Evolutionary conservation across 2,113 vertebrate species (phyloP).

Genomic region (Gavialis gangeticus): DNA sequence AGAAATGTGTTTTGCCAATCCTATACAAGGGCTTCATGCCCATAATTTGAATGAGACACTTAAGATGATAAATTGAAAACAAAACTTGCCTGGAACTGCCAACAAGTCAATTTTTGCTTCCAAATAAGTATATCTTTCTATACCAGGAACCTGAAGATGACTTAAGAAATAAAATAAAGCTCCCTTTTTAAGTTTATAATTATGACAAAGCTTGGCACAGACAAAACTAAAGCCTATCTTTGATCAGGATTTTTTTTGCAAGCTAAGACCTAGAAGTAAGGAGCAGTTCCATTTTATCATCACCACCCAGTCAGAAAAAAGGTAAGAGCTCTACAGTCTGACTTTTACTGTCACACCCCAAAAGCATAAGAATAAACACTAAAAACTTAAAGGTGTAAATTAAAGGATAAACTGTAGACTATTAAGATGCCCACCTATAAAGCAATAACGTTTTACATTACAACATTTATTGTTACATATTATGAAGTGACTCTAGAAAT

Average conservation of each 20-base stretch:
- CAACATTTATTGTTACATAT: no score
- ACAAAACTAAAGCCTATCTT: background rate
- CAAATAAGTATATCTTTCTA: background rate
- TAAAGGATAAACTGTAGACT: no score
- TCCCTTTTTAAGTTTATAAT: background rate
- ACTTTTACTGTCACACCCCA: no score
- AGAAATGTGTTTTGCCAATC: slow-evolving; percentile 54
- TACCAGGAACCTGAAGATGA: background rate
- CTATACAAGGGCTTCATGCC: background rate
- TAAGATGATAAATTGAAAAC: background rate
- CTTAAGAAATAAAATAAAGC: background rate
- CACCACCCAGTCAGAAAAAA: no score
- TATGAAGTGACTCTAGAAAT: no score
- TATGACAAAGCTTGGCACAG: background rate
- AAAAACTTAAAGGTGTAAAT: no score
- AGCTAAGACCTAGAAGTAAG: background rate
- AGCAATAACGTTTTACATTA: no score
- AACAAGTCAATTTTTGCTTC: background rate
- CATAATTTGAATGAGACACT: background rate
- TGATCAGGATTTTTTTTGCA: background rate
- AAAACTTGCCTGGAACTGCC: background rate
- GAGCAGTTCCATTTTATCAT: background rate
- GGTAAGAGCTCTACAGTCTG: no score
- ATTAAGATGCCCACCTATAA: no score
- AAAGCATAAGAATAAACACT: no score